Evolutionary conservation across 2,113 vertebrate species (phyloP).

Genomic region (Pan troglodytes): NHGRI_mPanTro3-v2.1_pri NC_072408.2:135021001-135021500

Average conservation of each 20-base stretch:
- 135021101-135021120: background rate
- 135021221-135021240: background rate
- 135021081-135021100: background rate
- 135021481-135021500: background rate
- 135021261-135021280: background rate
- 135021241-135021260: background rate
- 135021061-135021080: background rate
- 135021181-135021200: background rate
- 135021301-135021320: background rate
- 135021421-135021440: too few species aligned
- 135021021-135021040: background rate
- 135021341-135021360: background rate
- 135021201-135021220: too few species aligned
- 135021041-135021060: fast-evolving
- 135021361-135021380: too few species aligned
- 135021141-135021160: background rate
- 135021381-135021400: background rate
- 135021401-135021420: background rate
- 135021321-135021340: background rate
- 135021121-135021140: too few species aligned
- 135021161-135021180: background rate
- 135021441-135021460: background rate
- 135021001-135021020: background rate
- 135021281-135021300: background rate
- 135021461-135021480: background rate